Percentiles rank a stretch among this genome's conserved stretches.
phyloP scores from a whole-genome alignment of 2,888 invertebrate genomes.

The Cheilosia vernalis region DNA sequence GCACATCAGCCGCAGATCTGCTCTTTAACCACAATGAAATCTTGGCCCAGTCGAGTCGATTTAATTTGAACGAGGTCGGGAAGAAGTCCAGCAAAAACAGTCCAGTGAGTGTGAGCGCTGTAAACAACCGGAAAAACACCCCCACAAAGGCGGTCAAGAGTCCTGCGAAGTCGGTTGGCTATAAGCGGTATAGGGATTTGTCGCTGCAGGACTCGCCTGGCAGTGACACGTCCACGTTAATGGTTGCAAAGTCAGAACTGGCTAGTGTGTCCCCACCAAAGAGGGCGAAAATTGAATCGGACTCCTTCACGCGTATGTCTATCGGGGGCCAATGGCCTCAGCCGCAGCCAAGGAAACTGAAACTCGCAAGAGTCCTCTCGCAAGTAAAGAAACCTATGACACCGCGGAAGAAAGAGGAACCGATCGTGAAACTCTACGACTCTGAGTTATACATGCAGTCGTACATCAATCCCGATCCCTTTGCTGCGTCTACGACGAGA shows the following conservation, averaged over 20 bases:
- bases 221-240: conserved; percentile 45
- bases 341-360: conserved; percentile 79
- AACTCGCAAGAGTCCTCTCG: conserved; percentile 78
- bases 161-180: conserved; percentile 44
- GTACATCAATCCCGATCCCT: conserved; percentile 84
- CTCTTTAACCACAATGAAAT: conserved; percentile 82
- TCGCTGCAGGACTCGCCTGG: conserved; percentile 62
- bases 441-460: conserved; percentile 81
- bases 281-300: conserved; percentile 78
- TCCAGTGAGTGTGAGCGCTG: conserved; percentile 42
- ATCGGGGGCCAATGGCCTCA: conserved; percentile 78
- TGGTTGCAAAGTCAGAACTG: conserved; percentile 18
- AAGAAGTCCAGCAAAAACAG: conserved; percentile 76
- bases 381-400: conserved; percentile 79
- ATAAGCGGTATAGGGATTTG: conserved; percentile 69
- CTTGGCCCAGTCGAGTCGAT: conserved; percentile 83
- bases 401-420: conserved; percentile 78
- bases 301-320: conserved; percentile 53
- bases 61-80: conserved; percentile 81
- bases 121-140: conserved; percentile 6
- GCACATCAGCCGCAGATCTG: conserved; percentile 78
- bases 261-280: conserved; percentile 81
- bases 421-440: conserved; percentile 80
- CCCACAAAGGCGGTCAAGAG: conserved; percentile 47
- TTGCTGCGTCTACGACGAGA: conserved; percentile 85